These are phyloP conservation scores for Drosophila nr. perissopoda DNA, from an alignment of 2,888 invertebrate species.

Conservation along the genomic window DNA sequence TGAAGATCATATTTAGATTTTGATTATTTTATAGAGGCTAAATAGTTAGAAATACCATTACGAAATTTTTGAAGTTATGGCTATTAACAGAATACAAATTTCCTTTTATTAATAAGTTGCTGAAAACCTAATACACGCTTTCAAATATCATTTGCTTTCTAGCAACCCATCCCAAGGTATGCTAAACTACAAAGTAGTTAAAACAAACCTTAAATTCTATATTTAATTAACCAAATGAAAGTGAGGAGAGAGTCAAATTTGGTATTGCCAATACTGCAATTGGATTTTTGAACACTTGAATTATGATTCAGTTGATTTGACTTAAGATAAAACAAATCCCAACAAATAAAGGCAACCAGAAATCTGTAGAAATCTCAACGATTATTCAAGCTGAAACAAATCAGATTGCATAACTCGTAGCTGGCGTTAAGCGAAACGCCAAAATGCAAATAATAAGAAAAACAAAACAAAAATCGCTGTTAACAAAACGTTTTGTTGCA, in stretches of 20 bases:
- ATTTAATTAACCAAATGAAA: not conserved
- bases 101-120: not conserved
- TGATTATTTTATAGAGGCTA: not conserved
- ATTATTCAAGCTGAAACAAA: slow-evolving; percentile 47
- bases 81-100: not conserved
- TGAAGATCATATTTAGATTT: not conserved
- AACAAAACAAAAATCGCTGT: slow-evolving; percentile 8
- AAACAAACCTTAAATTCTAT: not conserved
- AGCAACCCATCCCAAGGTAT: rapidly evolving
- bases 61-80: not conserved
- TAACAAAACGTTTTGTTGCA: slow-evolving; percentile 60
- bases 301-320: slow-evolving; percentile 41
- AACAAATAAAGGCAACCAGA: slow-evolving; percentile 10
- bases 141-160: not conserved
- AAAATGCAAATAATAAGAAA: slow-evolving; percentile 24
- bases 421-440: slow-evolving; percentile 44
- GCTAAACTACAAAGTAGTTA: not conserved
- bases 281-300: slow-evolving; percentile 17
- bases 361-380: slow-evolving; percentile 28
- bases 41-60: not conserved
- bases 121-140: not conserved
- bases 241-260: not conserved
- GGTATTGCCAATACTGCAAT: not conserved
- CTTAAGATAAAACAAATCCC: slow-evolving; percentile 44
- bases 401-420: slow-evolving; percentile 61